Conservation (phyloP, 2,888 invertebrate genomes). For the Trichopoda pennipes region DNA sequence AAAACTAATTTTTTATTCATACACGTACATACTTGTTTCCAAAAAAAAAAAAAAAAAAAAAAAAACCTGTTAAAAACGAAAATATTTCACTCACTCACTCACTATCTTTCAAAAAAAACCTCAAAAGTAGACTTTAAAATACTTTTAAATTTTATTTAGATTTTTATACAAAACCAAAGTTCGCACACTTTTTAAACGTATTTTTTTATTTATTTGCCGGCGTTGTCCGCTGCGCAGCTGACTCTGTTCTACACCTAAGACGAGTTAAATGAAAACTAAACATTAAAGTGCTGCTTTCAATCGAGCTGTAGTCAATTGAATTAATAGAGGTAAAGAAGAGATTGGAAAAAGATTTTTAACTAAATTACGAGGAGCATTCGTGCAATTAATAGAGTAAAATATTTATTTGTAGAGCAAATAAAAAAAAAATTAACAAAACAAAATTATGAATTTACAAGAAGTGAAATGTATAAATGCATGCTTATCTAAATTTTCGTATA, state of each 20-base stretch:
- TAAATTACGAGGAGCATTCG: too few relatives aligned
- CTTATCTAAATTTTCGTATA: too few relatives aligned
- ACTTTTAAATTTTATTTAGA: background rate
- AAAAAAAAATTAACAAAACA: too few relatives aligned
- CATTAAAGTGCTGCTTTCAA: conserved; percentile 10
- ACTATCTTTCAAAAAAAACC: conserved; percentile 2
- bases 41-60: conserved; percentile 10
- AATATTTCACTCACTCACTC: conserved; percentile 36
- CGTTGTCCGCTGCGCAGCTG: conserved; percentile 27
- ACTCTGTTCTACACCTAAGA: conserved; percentile 58
- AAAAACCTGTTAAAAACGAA: conserved; percentile 35
- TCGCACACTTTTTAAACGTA: conserved; percentile 50
- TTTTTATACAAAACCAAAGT: conserved; percentile 56
- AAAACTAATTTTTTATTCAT: too few relatives aligned
- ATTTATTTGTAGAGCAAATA: too few relatives aligned
- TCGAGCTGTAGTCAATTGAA: too few relatives aligned
- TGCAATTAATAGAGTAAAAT: too few relatives aligned
- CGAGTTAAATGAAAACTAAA: conserved; percentile 75
- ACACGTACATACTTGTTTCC: too few relatives aligned
- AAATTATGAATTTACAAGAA: too few relatives aligned
- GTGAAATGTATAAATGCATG: too few relatives aligned
- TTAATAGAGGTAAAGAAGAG: too few relatives aligned
- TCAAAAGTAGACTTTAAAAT: conserved; percentile 10
- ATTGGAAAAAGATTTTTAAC: too few relatives aligned
- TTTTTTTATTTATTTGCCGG: background rate